Conservation (phyloP, 2,888 invertebrate genomes). For the Heliconius charithonia region DNA sequence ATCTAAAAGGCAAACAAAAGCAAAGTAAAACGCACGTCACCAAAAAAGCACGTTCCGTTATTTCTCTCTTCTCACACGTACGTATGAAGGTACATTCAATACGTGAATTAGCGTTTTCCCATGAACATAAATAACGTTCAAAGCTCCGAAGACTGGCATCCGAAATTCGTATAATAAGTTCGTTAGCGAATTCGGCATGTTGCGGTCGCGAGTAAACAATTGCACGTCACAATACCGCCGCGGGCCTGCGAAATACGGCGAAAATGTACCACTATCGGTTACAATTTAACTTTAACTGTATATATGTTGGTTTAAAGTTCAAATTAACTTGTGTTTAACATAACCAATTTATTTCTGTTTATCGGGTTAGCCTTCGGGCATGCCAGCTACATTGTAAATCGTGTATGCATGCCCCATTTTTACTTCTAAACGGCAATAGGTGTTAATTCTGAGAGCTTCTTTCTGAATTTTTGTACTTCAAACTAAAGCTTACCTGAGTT, state of each 20-base stretch:
- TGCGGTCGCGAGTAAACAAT: constrained; percentile 62
- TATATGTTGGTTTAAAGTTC: constrained; percentile 43
- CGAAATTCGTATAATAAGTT: constrained; percentile 72
- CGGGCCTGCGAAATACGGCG: constrained; percentile 54
- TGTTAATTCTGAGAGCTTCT: constrained; percentile 33
- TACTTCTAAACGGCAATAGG: constrained; percentile 44
- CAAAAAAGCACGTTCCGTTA: background rate
- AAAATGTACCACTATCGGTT: constrained; percentile 44
- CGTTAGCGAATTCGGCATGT: constrained; percentile 65
- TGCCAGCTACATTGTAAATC: constrained; percentile 54
- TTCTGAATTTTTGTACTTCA: constrained; percentile 2
- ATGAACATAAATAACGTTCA: constrained; percentile 48
- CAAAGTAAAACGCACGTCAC: background rate
- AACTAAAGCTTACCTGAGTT: background rate
- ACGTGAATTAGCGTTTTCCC: constrained; percentile 28
- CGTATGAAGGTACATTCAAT: background rate
- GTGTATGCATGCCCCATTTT: constrained; percentile 50
- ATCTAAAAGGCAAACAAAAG: background rate
- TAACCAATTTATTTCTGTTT: constrained; percentile 55
- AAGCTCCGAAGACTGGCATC: constrained; percentile 57
- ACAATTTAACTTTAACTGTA: constrained; percentile 49
- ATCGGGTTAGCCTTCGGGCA: constrained; percentile 53
- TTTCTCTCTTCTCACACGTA: background rate
- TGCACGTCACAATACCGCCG: constrained; percentile 62
- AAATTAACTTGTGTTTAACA: constrained; percentile 43